Evolutionary conservation across 2,797 vertebrate genomes (phyloP), one percentile per base, ranked within the genome.

Genomic region (Parambassis ranga): DNA sequence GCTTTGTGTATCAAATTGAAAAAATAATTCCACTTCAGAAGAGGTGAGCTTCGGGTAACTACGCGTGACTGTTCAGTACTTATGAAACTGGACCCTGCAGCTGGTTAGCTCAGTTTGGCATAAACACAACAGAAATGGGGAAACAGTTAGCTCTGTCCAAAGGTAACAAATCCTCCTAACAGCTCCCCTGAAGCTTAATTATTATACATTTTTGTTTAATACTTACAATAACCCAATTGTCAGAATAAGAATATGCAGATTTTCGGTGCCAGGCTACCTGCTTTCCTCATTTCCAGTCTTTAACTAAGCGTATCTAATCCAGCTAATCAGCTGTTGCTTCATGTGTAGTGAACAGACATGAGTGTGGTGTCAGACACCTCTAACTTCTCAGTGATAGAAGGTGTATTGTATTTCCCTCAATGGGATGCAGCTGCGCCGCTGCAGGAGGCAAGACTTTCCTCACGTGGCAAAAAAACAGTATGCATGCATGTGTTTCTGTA

Each of bases 401-500:
- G 4, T 39, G 0, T 26, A 24, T 59, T 42, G 13, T 41, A 16
- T 48, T 42, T 59, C 0, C n/a, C n/a, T n/a, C n/a, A n/a, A n/a
- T n/a, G n/a, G n/a, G n/a, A n/a, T n/a, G n/a, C n/a, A n/a, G n/a
- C n/a, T n/a, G n/a, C n/a, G n/a, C n/a, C n/a, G n/a, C n/a, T n/a
- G n/a, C n/a, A n/a, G n/a, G n/a, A n/a, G n/a, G n/a, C n/a, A n/a
- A n/a, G n/a, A n/a, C n/a, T n/a, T n/a, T n/a, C n/a, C n/a, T n/a
- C n/a, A n/a, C n/a, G n/a, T n/a, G n/a, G n/a, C n/a, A n/a, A n/a
- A n/a, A n/a, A n/a, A n/a, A n/a, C n/a, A n/a, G n/a, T n/a, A n/a
- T n/a, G n/a, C n/a, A n/a, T n/a, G n/a, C n/a, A n/a, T n/a, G n/a
- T n/a, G n/a, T n/a, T n/a, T n/a, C n/a, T n/a, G n/a, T n/a, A n/a